Evolutionary conservation across 2,888 invertebrate genomes (phyloP), one percentile per base, ranked within the genome.

Genomic region (Cenopis cana): DNA sequence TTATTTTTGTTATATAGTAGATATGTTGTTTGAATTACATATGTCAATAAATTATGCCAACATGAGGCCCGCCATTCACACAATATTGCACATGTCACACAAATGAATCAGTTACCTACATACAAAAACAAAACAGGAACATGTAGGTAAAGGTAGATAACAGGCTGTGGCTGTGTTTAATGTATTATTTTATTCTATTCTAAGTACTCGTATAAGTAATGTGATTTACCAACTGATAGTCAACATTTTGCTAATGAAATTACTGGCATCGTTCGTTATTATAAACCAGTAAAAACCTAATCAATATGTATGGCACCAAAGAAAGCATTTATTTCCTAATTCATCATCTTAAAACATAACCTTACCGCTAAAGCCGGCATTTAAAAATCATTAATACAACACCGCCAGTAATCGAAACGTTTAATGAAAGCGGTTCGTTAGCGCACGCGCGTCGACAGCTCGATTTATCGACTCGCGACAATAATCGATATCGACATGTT

Each of bases 361-460:
- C 74, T 77, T 75, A 75, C 77, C 79, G 78, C 79, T 80, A 60
- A 56, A 57, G 56, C 60, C 68, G 60, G 41, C 67, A 57, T 49
- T 87, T 87, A 85, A 88, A 88, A 85, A 82, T 87, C 85, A 88
- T 90, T 88, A 86, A 89, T 88, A 87, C 82, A 76, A 79, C 78
- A 81, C 81, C 82, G 78, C 76, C 76, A 83, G 84, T 85, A 89
- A 89, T 89, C 87, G 85, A 88, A 82, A 82, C 82, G 76, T 79
- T 83, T 85, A 87, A 89, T 87, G 84, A 86, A 87, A 85, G 83
- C 77, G 76, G 85, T 88, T 90, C 89, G 87, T 88, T 89, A 89
- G 86, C 80, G 79, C 78, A 77, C 76, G 78, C 77, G 78, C 77
- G 82, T 79, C 81, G 83, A 83, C 83, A 81, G 76, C 73, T 77